These are phyloP conservation scores for Spodoptera littoralis DNA, from an alignment of 2,888 invertebrate species.

Conservation along the genomic window DNA sequence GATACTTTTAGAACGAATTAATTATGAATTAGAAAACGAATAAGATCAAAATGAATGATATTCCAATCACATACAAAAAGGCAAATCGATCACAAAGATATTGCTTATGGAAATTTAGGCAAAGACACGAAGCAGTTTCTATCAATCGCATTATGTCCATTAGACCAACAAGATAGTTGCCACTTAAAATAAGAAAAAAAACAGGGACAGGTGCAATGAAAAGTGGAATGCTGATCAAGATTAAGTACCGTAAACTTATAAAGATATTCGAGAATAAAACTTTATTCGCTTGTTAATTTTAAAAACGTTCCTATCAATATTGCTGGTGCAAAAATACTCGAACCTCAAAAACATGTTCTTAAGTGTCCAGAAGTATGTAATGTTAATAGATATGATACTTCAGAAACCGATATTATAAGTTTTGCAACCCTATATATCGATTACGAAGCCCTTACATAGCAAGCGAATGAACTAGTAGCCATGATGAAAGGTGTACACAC, in stretches of 20 bases:
- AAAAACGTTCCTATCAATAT: conserved; percentile 13
- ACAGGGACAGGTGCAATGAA: conserved; percentile 22
- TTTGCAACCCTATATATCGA: neutral
- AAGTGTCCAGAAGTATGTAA: conserved; percentile 16
- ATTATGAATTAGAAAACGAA: too few relatives aligned
- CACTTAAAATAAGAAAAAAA: too few relatives aligned
- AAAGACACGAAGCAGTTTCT: too few relatives aligned
- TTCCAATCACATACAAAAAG: too few relatives aligned
- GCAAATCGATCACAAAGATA: too few relatives aligned
- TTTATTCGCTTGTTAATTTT: conserved; percentile 5
- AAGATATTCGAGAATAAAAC: conserved; percentile 15
- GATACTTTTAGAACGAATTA: too few relatives aligned
- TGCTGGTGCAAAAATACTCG: neutral
- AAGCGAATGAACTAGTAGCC: conserved; percentile 1
- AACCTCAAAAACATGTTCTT: neutral
- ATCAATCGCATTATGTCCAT: too few relatives aligned
- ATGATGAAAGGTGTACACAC: conserved; percentile 20
- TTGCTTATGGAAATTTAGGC: too few relatives aligned
- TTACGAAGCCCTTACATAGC: conserved; percentile 13
- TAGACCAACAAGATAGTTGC: too few relatives aligned
- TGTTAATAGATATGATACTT: conserved; percentile 4
- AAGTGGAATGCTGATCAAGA: conserved; percentile 11
- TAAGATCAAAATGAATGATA: too few relatives aligned
- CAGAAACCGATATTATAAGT: conserved; percentile 19
- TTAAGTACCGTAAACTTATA: conserved; percentile 8